Percentiles rank a stretch among this genome's conserved stretches.
phyloP scores from a whole-genome alignment of 1,140 invertebrate genomes.

The Portunus trituberculatus region DNA sequence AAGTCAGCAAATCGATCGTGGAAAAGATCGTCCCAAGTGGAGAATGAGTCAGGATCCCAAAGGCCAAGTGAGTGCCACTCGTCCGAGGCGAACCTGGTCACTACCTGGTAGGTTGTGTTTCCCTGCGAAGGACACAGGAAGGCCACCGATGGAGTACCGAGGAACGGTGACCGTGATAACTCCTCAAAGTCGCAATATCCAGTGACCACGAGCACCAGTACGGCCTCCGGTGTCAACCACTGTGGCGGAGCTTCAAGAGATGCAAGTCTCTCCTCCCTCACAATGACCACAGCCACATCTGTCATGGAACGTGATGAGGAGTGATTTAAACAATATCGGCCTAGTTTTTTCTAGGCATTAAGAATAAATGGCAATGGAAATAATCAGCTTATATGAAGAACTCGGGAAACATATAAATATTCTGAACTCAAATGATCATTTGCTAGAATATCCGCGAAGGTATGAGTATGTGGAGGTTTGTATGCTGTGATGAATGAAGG shows the following conservation, averaged over 20 bases:
- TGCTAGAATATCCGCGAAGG: too few relatives aligned
- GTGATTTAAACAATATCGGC: neutral
- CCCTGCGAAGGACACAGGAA: neutral
- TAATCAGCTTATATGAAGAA: too few relatives aligned
- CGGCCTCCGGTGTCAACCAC: neutral
- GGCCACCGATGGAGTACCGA: neutral
- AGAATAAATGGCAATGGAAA: too few relatives aligned
- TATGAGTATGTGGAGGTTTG: too few relatives aligned
- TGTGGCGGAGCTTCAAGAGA: neutral
- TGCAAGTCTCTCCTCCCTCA: neutral
- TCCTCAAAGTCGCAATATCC: neutral
- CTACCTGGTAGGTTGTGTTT: neutral
- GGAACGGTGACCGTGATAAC: neutral
- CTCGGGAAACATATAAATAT: too few relatives aligned
- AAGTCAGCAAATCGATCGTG: constrained; percentile 32
- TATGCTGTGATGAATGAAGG: too few relatives aligned
- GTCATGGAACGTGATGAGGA: neutral
- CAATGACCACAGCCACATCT: constrained; percentile 22
- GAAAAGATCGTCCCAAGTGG: constrained; percentile 36
- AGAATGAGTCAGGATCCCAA: neutral
- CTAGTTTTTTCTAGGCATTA: too few relatives aligned
- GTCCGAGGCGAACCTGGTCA: neutral
- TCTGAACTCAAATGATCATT: too few relatives aligned
- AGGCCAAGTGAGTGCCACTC: constrained; percentile 24
- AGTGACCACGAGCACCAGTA: neutral